Percentiles rank a stretch among this genome's conserved stretches.
These are phyloP conservation scores for Aphis gossypii DNA, from an alignment of 1,140 invertebrate species.

Conservation along the genomic window DNA sequence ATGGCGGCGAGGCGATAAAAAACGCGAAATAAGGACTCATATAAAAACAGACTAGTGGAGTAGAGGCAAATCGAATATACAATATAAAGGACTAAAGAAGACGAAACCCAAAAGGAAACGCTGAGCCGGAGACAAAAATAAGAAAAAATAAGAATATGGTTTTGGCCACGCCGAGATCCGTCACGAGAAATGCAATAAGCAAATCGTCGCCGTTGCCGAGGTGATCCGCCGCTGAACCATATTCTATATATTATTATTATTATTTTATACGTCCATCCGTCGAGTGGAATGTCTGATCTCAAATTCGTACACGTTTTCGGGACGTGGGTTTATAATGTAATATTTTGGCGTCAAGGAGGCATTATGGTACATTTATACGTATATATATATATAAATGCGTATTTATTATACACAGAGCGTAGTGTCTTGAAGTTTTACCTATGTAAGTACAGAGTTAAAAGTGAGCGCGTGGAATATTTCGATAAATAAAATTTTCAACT, in stretches of 20 bases:
- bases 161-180: background rate
- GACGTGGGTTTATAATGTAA: background rate
- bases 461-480: background rate
- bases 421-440: background rate
- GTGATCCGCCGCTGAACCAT: background rate
- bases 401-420: background rate
- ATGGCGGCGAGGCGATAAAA: background rate
- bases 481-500: background rate
- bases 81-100: background rate
- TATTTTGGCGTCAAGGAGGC: background rate
- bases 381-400: background rate
- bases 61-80: background rate
- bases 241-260: background rate
- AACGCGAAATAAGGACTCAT: background rate
- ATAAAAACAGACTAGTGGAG: background rate
- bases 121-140: background rate
- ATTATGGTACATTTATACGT: background rate
- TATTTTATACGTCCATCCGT: background rate
- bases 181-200: slow-evolving; percentile 40
- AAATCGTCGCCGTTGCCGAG: slow-evolving; percentile 1
- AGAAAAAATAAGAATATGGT: background rate
- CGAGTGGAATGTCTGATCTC: slow-evolving; percentile 25
- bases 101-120: background rate
- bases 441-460: background rate
- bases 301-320: slow-evolving; percentile 31